phyloP scores from a whole-genome alignment of 2,797 vertebrate genomes.

The Pelobates cultripes region DNA sequence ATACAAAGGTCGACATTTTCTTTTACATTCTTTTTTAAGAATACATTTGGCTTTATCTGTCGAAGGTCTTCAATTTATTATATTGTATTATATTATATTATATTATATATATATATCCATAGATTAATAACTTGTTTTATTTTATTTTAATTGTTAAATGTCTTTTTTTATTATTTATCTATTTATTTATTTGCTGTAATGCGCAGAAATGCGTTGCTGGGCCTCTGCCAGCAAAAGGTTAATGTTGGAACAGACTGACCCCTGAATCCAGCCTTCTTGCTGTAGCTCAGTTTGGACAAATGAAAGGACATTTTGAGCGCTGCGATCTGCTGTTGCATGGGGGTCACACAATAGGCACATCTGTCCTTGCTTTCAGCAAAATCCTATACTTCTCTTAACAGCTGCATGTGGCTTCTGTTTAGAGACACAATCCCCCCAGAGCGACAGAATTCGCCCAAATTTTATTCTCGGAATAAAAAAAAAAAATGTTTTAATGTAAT shows the following conservation, averaged over 20 bases:
- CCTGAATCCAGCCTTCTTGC: constrained; percentile 45
- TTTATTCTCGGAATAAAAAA: too few species aligned
- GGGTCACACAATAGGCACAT: constrained; percentile 90
- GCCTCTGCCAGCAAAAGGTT: constrained; percentile 22
- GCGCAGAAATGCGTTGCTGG: neutral
- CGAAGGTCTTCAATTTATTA: too few species aligned
- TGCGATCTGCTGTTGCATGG: constrained; percentile 86
- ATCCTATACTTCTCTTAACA: constrained; percentile 33
- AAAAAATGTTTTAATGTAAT: too few species aligned
- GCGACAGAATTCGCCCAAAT: neutral
- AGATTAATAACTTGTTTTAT: too few species aligned
- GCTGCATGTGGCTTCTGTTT: constrained; percentile 54
- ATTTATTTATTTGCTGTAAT: neutral
- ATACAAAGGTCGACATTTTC: too few species aligned
- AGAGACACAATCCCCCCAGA: neutral
- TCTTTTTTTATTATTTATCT: neutral
- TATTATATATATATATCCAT: too few species aligned
- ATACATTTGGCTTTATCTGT: too few species aligned
- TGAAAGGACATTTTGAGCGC: constrained; percentile 65
- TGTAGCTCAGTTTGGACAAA: constrained; percentile 38
- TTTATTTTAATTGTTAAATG: neutral
- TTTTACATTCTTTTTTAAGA: too few species aligned
- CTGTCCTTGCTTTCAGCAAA: constrained; percentile 77
- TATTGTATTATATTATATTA: too few species aligned
- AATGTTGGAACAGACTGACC: constrained; percentile 45